Evolutionary conservation across 2,888 invertebrate species (phyloP).

Genomic region (Cephalotes varians): DNA sequence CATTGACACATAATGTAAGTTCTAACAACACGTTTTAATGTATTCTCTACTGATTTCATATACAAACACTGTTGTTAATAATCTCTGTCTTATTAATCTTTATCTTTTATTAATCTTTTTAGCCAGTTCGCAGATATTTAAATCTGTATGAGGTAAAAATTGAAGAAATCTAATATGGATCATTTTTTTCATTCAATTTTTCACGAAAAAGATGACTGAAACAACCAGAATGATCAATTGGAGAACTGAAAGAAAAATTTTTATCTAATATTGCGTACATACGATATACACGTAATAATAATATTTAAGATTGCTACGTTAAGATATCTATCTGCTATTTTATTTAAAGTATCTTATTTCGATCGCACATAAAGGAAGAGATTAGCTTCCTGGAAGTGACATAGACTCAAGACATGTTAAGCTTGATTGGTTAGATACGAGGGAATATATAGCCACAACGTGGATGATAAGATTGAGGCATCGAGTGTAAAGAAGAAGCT

Average conservation of each 20-base stretch:
- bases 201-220: too few species aligned
- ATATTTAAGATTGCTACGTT: not conserved
- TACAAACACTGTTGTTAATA: not conserved
- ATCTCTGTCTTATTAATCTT: not conserved
- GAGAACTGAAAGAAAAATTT: too few species aligned
- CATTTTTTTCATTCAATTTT: too few species aligned
- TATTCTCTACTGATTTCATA: not conserved
- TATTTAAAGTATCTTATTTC: constrained; percentile 49
- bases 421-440: constrained; percentile 59
- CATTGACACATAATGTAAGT: not conserved
- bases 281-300: not conserved
- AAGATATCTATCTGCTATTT: constrained; percentile 16
- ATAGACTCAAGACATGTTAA: constrained; percentile 19
- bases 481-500: constrained; percentile 20
- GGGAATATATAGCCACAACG: not conserved
- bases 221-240: too few species aligned
- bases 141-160: not conserved
- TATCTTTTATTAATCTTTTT: not conserved
- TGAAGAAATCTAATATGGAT: too few species aligned
- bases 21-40: not conserved
- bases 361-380: constrained; percentile 19
- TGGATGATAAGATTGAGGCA: constrained; percentile 57
- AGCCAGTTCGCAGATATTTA: not conserved
- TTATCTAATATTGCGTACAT: too few species aligned
- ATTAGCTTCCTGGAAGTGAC: constrained; percentile 49